phyloP scores from a whole-genome alignment of 2,113 vertebrate genomes.

The Phyllopteryx taeniolatus region DNA sequence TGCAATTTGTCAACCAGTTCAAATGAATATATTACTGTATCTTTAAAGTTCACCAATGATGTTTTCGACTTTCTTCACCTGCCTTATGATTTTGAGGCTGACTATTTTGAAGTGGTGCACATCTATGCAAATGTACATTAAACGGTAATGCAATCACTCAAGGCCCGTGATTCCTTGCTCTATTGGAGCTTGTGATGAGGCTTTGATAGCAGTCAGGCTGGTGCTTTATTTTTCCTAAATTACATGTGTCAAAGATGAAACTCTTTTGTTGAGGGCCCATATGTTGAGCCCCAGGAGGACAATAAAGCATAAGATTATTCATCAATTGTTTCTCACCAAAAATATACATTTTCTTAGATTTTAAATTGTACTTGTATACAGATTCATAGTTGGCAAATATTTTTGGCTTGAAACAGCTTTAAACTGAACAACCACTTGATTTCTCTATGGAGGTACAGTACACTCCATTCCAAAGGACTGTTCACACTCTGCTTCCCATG shows the following conservation, averaged over 20 bases:
- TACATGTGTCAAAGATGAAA: slow-evolving; percentile 74
- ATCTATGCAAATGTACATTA: slow-evolving; percentile 72
- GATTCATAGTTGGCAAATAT: not conserved
- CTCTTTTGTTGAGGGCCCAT: slow-evolving; percentile 44
- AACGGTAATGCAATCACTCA: slow-evolving; percentile 79
- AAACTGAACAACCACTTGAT: not conserved
- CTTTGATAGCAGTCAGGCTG: slow-evolving; percentile 67
- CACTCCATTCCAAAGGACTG: too few species aligned
- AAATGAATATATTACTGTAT: slow-evolving; percentile 3
- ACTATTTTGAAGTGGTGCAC: slow-evolving; percentile 49
- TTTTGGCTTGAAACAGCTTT: not conserved
- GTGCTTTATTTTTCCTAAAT: slow-evolving; percentile 75
- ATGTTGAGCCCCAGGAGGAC: slow-evolving; percentile 24
- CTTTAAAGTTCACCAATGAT: not conserved
- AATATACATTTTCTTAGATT: not conserved
- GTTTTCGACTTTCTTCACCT: slow-evolving; percentile 31
- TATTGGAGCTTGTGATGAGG: slow-evolving; percentile 78
- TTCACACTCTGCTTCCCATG: too few species aligned
- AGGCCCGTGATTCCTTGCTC: slow-evolving; percentile 71
- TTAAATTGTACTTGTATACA: too few species aligned
- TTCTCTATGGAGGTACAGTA: not conserved
- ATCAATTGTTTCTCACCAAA: slow-evolving; percentile 1
- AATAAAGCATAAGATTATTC: slow-evolving; percentile 30
- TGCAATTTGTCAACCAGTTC: slow-evolving; percentile 19
- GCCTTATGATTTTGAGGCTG: not conserved